Percentiles rank a stretch among this genome's conserved stretches.
Evolutionary conservation across 2,113 vertebrate genomes (phyloP).

Genomic region (Pachyramphus minor): DNA sequence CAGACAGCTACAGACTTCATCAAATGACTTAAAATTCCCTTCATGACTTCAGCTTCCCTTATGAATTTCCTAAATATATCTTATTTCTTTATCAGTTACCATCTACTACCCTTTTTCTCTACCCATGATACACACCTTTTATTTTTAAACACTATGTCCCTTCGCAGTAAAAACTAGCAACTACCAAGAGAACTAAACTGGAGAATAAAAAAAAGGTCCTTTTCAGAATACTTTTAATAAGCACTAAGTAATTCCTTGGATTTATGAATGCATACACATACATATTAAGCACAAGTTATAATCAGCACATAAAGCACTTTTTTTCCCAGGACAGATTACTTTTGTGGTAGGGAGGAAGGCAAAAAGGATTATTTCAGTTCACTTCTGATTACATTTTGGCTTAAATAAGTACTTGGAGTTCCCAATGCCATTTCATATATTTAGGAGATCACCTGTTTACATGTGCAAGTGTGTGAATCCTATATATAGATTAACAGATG

Average conservation of each 20-base stretch:
- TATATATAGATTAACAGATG: slow-evolving; percentile 68
- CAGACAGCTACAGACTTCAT: neutral
- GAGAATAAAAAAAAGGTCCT: neutral
- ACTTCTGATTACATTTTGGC: slow-evolving; percentile 14
- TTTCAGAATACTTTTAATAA: neutral
- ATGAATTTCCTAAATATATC: neutral
- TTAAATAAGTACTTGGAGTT: slow-evolving; percentile 54
- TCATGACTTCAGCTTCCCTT: neutral
- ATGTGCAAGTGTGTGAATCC: slow-evolving; percentile 44
- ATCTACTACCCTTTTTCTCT: neutral
- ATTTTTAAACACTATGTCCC: neutral
- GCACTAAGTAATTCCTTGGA: neutral
- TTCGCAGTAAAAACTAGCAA: neutral
- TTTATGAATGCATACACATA: neutral
- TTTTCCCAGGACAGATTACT: neutral
- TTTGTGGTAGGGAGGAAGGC: neutral
- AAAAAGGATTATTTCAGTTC: slow-evolving; percentile 26
- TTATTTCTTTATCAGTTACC: neutral
- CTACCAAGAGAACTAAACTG: neutral
- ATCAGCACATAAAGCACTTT: neutral
- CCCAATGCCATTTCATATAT: slow-evolving; percentile 49
- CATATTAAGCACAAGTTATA: neutral
- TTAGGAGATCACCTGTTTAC: slow-evolving; percentile 67
- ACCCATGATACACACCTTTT: neutral
- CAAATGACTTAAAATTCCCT: neutral